Percentiles rank a stretch among this genome's conserved stretches.
These are phyloP conservation scores for Schrankia costaestrigalis DNA, from an alignment of 2,888 invertebrate genomes.

Conservation along the genomic window DNA sequence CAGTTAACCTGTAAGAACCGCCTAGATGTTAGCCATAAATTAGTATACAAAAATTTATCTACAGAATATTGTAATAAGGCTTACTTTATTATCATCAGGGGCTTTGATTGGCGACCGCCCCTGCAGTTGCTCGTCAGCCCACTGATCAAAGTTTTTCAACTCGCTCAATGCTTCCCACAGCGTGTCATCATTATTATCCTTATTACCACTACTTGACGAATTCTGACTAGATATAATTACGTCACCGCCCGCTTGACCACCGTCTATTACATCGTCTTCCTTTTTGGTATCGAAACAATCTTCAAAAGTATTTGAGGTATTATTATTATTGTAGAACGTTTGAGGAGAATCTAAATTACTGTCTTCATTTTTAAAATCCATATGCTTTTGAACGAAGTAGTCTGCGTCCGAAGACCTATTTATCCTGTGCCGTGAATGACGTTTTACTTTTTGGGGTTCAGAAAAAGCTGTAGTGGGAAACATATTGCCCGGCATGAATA, in stretches of 20 bases:
- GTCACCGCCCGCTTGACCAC: constrained; percentile 39
- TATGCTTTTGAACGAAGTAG: constrained; percentile 53
- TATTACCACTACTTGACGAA: constrained; percentile 34
- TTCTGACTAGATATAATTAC: constrained; percentile 46
- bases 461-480: constrained; percentile 49
- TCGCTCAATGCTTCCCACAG: constrained; percentile 71
- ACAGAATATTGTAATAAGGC: too few relatives aligned
- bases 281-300: constrained; percentile 48
- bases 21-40: too few relatives aligned
- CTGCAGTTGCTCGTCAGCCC: constrained; percentile 69
- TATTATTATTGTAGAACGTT: constrained; percentile 61
- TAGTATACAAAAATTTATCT: too few relatives aligned
- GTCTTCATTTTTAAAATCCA: constrained; percentile 60
- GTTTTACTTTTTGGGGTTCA: constrained; percentile 49
- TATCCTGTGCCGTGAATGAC: constrained; percentile 34
- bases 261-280: constrained; percentile 53
- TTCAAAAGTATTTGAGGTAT: constrained; percentile 60
- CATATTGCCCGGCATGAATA: constrained; percentile 71
- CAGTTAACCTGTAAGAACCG: too few relatives aligned
- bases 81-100: constrained; percentile 67
- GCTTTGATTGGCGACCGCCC: constrained; percentile 46
- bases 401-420: constrained; percentile 50
- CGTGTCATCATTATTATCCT: constrained; percentile 53
- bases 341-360: constrained; percentile 51
- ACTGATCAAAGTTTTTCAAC: constrained; percentile 63